Evolutionary conservation across 2,888 invertebrate species (phyloP), one percentile per base, ranked within the genome.

Genomic region (Thymelicus acteon): DNA sequence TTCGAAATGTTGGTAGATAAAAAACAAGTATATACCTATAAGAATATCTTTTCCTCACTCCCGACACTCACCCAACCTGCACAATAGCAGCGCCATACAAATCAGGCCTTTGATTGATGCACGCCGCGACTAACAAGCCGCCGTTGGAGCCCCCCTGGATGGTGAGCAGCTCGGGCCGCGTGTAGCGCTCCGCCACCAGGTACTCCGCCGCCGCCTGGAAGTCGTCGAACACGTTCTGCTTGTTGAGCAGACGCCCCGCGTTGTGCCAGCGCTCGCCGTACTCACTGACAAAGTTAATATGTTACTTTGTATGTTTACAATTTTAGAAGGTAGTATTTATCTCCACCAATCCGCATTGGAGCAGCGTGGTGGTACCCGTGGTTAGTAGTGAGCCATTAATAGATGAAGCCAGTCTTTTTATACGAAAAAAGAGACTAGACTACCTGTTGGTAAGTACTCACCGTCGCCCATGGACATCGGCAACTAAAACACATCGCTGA

Each of bases 221-320:
- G 94, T 99, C 99, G 90, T 99, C 97, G 89, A 99, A 99, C 60
- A 97, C 97, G 90, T 99, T 99, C 93, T 99, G 99, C 86, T 99
- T 99, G 85, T 98, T 98, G 4, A 96, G 95, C 74, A 97, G 94
- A 31, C 97, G 96, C 2, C 99, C 99, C 7, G 95, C 97, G 86
- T 98, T 97, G 92, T 99, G 99, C 99, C 99, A 99, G 78, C 96
- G 96, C 88, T 99, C 98, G 57, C 99, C 99, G 89, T 99, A 99
- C 87, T 99, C 99, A 1, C 98, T 98, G 89, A 0, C 83, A 61
- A 52, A 13, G 37, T 2, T 37, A 0, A 7, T 7, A 39, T 39
- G 15, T n/a, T 13, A 31, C 2, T 31, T 31, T 31, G 31, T 1
- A 31, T 31, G 31, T 31, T 31, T 31, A 31, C 31, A n/a, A n/a